Percentiles rank a stretch among this genome's conserved stretches.
These are phyloP conservation scores for Mustelus asterias DNA, from an alignment of 2,113 vertebrate genomes.

Conservation along the genomic window DNA sequence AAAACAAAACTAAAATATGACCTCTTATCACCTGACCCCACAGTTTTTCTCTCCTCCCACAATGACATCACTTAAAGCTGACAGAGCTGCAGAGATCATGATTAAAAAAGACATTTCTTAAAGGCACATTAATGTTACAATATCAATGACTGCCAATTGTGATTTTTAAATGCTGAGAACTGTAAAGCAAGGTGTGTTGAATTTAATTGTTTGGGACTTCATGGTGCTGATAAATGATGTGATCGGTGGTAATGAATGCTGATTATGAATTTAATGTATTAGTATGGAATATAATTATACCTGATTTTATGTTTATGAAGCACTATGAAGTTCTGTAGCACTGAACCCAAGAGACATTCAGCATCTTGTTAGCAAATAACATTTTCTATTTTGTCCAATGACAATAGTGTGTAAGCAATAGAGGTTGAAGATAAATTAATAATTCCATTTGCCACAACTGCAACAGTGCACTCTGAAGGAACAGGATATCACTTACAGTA, in stretches of 20 bases:
- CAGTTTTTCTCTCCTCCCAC: too few species aligned
- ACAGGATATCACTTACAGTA: too few species aligned
- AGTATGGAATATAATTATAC: not conserved
- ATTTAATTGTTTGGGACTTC: not conserved
- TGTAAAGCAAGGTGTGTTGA: not conserved
- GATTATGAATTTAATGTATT: not conserved
- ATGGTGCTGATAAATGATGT: not conserved
- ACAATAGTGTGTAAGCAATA: too few species aligned
- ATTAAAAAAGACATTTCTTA: too few species aligned
- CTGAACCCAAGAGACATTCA: not conserved
- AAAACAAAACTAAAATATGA: too few species aligned
- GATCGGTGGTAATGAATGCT: not conserved
- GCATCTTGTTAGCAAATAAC: not conserved
- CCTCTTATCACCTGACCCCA: too few species aligned
- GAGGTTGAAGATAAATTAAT: too few species aligned
- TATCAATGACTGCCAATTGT: not conserved
- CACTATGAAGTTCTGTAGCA: not conserved
- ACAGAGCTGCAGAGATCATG: too few species aligned
- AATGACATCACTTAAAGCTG: too few species aligned
- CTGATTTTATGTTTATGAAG: not conserved
- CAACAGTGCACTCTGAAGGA: too few species aligned
- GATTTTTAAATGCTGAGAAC: not conserved
- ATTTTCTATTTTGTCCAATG: not conserved
- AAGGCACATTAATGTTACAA: too few species aligned
- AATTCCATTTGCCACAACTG: too few species aligned